Evolutionary conservation across 2,797 vertebrate species (phyloP).

Genomic region (Myripristis murdjan): DNA sequence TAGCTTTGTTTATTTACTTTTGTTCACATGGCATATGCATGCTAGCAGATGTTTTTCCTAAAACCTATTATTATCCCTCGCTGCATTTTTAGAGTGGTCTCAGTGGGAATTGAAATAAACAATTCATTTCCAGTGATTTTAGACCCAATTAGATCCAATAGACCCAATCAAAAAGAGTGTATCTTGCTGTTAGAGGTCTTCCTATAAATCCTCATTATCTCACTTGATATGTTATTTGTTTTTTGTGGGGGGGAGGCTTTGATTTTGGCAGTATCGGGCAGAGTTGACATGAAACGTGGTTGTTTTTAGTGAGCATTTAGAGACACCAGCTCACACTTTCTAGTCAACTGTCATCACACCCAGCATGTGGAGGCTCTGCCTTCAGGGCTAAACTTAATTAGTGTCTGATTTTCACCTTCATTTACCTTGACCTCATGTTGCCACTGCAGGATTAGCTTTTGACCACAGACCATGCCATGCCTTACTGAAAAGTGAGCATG

Average conservation of each 20-base stretch:
- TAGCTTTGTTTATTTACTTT: slow-evolving; percentile 24
- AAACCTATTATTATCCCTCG: slow-evolving; percentile 13
- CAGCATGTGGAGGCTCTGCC: slow-evolving; percentile 50
- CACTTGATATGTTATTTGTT: neutral
- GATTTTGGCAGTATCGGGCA: neutral
- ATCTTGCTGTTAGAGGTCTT: neutral
- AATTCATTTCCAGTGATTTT: slow-evolving; percentile 17
- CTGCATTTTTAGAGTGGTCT: slow-evolving; percentile 6
- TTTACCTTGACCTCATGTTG: slow-evolving; percentile 57
- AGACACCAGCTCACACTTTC: slow-evolving; percentile 44
- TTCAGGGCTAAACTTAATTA: slow-evolving; percentile 58
- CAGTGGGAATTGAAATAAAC: neutral
- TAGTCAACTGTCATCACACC: slow-evolving; percentile 58
- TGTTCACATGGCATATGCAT: slow-evolving; percentile 17
- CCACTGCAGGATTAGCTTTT: neutral
- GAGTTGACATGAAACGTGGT: slow-evolving; percentile 23
- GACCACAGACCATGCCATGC: slow-evolving; percentile 2
- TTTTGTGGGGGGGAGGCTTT: neutral
- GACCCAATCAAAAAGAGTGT: too few relatives aligned
- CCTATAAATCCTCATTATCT: neutral
- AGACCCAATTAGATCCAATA: neutral
- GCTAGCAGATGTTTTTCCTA: slow-evolving; percentile 3
- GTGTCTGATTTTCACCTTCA: slow-evolving; percentile 57
- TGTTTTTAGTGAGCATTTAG: slow-evolving; percentile 36
- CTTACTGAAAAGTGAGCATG: neutral